Evolutionary conservation across 2,113 vertebrate species (phyloP).

Genomic region (Centropristis striata): DNA sequence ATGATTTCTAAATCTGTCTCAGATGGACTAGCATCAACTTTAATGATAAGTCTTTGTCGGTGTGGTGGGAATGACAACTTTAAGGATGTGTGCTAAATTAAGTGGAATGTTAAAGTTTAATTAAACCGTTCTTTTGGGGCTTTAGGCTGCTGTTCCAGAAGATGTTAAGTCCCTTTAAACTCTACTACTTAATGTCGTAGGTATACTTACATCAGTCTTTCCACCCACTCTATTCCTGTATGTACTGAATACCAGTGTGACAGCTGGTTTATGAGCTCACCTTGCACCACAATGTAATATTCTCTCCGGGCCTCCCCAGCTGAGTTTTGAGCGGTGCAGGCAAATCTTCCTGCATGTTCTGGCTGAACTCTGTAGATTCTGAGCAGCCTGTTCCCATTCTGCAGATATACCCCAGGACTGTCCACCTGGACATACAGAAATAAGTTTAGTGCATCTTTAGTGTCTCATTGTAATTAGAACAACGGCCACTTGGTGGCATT

Average conservation of each 20-base stretch:
- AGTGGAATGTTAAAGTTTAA: conserved; percentile 4
- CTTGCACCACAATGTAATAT: conserved; percentile 86
- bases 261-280: conserved; percentile 75
- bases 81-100: not conserved
- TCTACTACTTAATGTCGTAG: not conserved
- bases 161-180: not conserved
- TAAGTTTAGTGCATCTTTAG: not conserved
- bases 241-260: not conserved
- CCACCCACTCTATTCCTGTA: not conserved
- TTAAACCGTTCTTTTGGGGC: not conserved
- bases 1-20: too few species aligned
- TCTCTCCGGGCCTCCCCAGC: conserved; percentile 83
- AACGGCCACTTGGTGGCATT: conserved; percentile 75
- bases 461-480: conserved; percentile 41
- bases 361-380: conserved; percentile 85
- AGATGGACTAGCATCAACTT: not conserved
- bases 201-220: not conserved
- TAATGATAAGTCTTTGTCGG: not conserved
- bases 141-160: not conserved
- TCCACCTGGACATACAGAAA: conserved; percentile 79
- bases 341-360: conserved; percentile 86
- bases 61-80: too few species aligned
- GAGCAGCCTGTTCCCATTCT: conserved; percentile 83
- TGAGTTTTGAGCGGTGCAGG: conserved; percentile 86
- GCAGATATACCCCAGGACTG: conserved; percentile 76